A percentile compares a stretch with the other conserved stretches of the same genome.
Evolutionary conservation across 53 echinoderm and acorn worm genomes (phyloP).

Genomic region (Zoroaster sp.): DNA sequence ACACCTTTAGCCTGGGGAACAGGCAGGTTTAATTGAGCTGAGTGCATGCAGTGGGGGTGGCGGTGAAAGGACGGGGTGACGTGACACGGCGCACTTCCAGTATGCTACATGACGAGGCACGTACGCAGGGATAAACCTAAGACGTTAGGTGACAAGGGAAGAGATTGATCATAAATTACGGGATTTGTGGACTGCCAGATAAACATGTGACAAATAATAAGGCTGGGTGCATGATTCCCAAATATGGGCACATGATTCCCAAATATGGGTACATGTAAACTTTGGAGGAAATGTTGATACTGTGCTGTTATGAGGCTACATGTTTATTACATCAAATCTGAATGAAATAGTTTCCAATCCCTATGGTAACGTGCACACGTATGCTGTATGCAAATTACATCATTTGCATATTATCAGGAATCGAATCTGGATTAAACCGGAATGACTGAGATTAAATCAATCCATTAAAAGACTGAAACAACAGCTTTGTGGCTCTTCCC

Average conservation of each 20-base stretch:
- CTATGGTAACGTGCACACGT: too few species aligned
- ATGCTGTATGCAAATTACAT: background rate
- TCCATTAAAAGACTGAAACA: background rate
- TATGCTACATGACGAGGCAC: background rate
- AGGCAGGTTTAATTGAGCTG: conserved; percentile 19
- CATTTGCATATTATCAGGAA: background rate
- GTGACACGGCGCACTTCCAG: background rate
- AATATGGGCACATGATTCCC: too few species aligned
- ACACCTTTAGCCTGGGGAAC: background rate
- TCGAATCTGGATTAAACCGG: background rate
- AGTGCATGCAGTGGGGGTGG: background rate
- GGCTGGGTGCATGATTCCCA: too few species aligned
- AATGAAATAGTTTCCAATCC: too few species aligned
- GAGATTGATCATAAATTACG: background rate
- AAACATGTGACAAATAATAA: too few species aligned
- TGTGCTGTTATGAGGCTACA: too few species aligned
- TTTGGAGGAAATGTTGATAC: too few species aligned
- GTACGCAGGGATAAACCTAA: background rate
- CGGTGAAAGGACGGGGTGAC: background rate
- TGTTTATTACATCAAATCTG: too few species aligned
- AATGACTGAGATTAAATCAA: background rate
- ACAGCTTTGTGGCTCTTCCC: background rate
- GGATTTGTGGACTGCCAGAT: background rate
- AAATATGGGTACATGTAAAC: too few species aligned
- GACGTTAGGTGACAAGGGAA: background rate